Base-by-base conservation (phyloP, 92 coral and sea anemone genomes). In the Phenganax stokvisi region DNA sequence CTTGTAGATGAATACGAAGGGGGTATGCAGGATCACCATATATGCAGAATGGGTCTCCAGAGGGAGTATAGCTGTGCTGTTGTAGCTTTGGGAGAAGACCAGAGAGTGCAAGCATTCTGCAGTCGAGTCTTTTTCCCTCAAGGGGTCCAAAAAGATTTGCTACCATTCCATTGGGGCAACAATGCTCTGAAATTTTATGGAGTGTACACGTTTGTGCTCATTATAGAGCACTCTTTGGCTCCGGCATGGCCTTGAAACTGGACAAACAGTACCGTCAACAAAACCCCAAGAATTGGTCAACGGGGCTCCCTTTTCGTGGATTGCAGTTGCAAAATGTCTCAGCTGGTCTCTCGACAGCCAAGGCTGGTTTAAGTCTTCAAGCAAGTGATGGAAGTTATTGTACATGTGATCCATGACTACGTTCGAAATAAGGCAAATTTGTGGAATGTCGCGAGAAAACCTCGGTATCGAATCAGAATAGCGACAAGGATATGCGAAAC, bases 401-500 rank as follows among this genome's bases (percentile, higher is more conserved):
- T 73, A 73, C 52, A 54, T 53, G 25, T 73, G 77, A 47, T 73
- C 12, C 61, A 73, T 73, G 12, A 73, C 27, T 10, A n/a, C 5
- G 12, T 73, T 73, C 60, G 77, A 73, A 3, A 53, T 53, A n/a
- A 73, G 59, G 54, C 77, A 73, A 11, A 73, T 73, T 56, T 73
- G 58, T 52, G 59, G 59, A 73, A 54, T 54, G 13, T 73, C 77
- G 4, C 77, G 62, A 31, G 77, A 13, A 73, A 73, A 73, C 12
- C 77, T 51, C 54, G 77, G 59, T 52, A 73, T 54, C 54, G 52
- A 31, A 54, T 53, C 77, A 7, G 58, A 6, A 73, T 73, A 73
- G 10, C 61, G 77, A 73, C 77, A 73, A 3, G 77, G 77, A 15
- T 73, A 73, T 3, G 77, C 61, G 54, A 73, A 73, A 28, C 59